Conservation (phyloP, 2,113 vertebrate species). For the Bos taurus region DNA sequence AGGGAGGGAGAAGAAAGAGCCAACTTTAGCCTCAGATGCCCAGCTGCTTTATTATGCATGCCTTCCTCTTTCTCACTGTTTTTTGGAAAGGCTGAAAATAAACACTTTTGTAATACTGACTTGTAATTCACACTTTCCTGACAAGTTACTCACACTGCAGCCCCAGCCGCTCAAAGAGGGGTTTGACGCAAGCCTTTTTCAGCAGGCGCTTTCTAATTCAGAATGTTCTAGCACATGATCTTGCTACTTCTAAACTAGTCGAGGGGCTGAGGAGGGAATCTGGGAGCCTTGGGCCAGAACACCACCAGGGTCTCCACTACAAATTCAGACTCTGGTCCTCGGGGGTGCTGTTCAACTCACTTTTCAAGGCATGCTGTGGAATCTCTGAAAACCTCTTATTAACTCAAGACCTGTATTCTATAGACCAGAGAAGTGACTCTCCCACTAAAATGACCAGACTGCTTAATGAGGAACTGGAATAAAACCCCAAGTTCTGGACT, state of each 20-base stretch:
- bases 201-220: not conserved
- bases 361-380: not conserved
- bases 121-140: slow-evolving; percentile 65
- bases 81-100: slow-evolving; percentile 68
- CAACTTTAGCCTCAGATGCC: slow-evolving; percentile 1
- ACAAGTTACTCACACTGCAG: slow-evolving; percentile 54
- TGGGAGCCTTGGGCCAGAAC: not conserved
- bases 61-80: slow-evolving; percentile 33
- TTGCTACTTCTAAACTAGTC: not conserved
- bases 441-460: not conserved
- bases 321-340: not conserved
- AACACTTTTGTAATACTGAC: slow-evolving; percentile 55
- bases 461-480: not conserved
- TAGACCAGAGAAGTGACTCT: not conserved
- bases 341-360: not conserved
- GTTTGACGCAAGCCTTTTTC: slow-evolving; percentile 9
- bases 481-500: not conserved
- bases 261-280: not conserved
- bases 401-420: not conserved
- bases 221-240: not conserved
- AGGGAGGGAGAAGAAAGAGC: not conserved
- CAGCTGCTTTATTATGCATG: slow-evolving; percentile 22
- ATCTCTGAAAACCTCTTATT: not conserved
- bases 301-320: not conserved
- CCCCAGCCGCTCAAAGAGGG: not conserved